A percentile compares a stretch with the other conserved stretches of the same genome.
phyloP scores from a whole-genome alignment of 2,888 invertebrate species.

The Eristalis tenax region DNA sequence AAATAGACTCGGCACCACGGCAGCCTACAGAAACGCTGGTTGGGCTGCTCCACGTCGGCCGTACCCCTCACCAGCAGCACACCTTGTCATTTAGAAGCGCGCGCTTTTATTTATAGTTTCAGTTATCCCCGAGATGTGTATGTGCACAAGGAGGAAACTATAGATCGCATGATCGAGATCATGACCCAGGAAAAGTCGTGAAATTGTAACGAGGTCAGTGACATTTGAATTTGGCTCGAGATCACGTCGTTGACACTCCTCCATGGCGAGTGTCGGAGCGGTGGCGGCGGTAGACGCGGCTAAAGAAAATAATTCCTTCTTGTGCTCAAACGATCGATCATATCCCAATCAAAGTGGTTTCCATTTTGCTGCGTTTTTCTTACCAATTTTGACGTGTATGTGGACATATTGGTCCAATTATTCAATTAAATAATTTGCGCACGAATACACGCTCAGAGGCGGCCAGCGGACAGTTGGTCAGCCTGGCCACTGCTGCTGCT shows the following conservation, averaged over 20 bases:
- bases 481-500: neutral
- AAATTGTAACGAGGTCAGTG: conserved; percentile 76
- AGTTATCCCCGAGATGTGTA: conserved; percentile 35
- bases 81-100: conserved; percentile 62
- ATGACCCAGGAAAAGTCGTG: conserved; percentile 81
- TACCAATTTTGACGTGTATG: conserved; percentile 1
- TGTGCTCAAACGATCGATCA: conserved; percentile 36
- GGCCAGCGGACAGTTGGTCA: too few species aligned
- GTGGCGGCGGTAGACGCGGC: neutral
- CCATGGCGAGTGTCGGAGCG: conserved; percentile 16
- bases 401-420: conserved; percentile 24
- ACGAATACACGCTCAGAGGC: neutral
- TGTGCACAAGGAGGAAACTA: conserved; percentile 42
- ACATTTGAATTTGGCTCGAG: conserved; percentile 70
- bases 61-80: conserved; percentile 25
- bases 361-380: neutral
- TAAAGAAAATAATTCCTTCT: too few species aligned
- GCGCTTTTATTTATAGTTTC: conserved; percentile 65
- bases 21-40: neutral
- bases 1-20: neutral
- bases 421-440: conserved; percentile 53
- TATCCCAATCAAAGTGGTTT: conserved; percentile 30
- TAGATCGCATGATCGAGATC: conserved; percentile 75
- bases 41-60: neutral
- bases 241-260: conserved; percentile 61